Conservation (phyloP, 2,888 invertebrate species). For the Parnassius orleans region DNA sequence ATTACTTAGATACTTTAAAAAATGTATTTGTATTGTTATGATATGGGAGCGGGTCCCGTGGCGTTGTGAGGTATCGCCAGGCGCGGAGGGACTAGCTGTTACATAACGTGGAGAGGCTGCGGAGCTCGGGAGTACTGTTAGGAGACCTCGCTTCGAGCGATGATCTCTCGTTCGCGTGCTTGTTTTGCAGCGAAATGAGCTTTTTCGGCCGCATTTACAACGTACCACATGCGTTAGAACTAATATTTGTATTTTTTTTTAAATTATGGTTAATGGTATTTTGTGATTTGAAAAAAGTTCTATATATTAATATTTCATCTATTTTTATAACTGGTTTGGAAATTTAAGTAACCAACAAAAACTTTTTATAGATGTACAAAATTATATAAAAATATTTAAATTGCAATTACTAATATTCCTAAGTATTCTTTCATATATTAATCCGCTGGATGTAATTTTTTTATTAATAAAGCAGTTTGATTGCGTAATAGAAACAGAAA, state of each 20-base stretch:
- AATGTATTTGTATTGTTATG: background rate
- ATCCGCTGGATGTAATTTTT: too few relatives aligned
- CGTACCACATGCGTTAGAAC: conserved; percentile 31
- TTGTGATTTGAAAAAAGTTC: too few relatives aligned
- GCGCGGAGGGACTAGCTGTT: conserved; percentile 70
- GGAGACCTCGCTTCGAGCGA: conserved; percentile 73
- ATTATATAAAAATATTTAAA: background rate
- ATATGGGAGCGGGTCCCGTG: conserved; percentile 39
- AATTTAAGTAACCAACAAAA: too few relatives aligned
- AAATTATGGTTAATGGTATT: too few relatives aligned
- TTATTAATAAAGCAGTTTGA: too few relatives aligned
- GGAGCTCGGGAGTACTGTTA: conserved; percentile 75
- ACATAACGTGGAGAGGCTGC: conserved; percentile 69
- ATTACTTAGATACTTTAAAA: background rate
- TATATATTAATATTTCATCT: too few relatives aligned
- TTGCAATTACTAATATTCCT: background rate
- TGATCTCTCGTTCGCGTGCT: conserved; percentile 73
- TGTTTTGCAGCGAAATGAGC: conserved; percentile 75
- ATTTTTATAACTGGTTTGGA: too few relatives aligned
- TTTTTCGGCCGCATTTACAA: conserved; percentile 61
- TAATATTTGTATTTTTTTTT: too few relatives aligned
- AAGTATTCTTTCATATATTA: too few relatives aligned
- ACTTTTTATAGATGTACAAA: too few relatives aligned
- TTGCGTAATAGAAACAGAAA: too few relatives aligned
- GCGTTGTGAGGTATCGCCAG: conserved; percentile 59